Evolutionary conservation across 2,888 invertebrate genomes (phyloP), one percentile per base, ranked within the genome.

Genomic region (Cerastoderma edule): DNA sequence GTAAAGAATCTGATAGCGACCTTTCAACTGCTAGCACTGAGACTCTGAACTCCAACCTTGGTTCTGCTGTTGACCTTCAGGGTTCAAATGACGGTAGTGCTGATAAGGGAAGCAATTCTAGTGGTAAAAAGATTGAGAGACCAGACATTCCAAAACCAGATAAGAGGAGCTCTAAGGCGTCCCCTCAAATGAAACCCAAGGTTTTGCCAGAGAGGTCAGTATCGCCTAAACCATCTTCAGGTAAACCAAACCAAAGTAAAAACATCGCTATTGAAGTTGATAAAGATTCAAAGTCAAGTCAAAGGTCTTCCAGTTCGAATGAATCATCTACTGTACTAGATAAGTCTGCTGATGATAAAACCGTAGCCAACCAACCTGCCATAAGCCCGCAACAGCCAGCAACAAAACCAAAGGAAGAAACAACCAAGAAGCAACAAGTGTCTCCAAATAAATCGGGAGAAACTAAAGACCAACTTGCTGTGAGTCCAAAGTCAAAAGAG

Each of bases 131-230:
- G 30, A 33, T 65, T 44, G 63, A 60, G 33, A 67, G 48, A 28
- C 66, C 60, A 22, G 67, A 73, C 44, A 67, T 69, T 19, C 56
- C 50, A 10, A 75, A 74, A 27, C 50, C 67, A 19, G 78, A 82
- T 16, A 83, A 75, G 56, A 72, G 74, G 48, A 69, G 63, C 22
- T 78, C 75, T 33, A 80, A 77, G 46, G 68, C 77, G n/a, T 79
- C 80, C 19, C 79, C 82, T 30, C 84, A 78, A 54, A 71, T 81
- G 71, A 85, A 85, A 72, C 46, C 72, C 13, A 85, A 85, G 72
- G 80, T 82, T 5, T 60, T 83, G 22, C 85, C 81, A 1, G 64
- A 67, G 30, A 69, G 74, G 33, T 74, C 81, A 28, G 57, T 76
- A 5, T 75, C 79, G 24, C 78, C 78, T 24, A 78, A 75, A 28